Conservation (phyloP, 1,140 invertebrate species). For the Lepidostoma basale region DNA sequence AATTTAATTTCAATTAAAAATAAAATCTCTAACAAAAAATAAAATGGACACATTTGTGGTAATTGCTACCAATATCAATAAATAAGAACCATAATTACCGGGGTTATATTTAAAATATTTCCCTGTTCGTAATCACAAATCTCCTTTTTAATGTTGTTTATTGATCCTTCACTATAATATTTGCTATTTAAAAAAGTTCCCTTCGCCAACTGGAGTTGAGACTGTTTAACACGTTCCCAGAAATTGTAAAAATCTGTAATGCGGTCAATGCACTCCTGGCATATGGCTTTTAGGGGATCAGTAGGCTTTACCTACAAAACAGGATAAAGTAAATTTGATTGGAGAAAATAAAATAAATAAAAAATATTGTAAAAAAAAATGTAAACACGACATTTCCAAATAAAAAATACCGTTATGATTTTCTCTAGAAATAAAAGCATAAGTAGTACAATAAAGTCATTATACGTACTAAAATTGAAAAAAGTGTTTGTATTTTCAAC, state of each 20-base stretch:
- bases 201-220: background rate
- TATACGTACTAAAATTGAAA: too few relatives aligned
- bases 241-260: conserved; percentile 14
- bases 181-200: background rate
- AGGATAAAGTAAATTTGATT: too few relatives aligned
- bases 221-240: background rate
- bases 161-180: background rate
- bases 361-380: background rate
- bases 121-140: background rate
- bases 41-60: background rate
- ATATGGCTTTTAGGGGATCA: background rate
- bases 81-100: too few relatives aligned
- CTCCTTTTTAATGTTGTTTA: background rate
- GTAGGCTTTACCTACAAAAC: background rate
- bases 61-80: too few relatives aligned
- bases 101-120: too few relatives aligned
- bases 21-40: background rate
- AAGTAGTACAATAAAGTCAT: too few relatives aligned
- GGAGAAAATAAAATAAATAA: background rate
- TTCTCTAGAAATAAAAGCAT: background rate
- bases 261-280: background rate
- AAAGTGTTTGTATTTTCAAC: too few relatives aligned
- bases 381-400: background rate
- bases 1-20: too few relatives aligned
- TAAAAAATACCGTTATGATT: background rate